Base-by-base conservation (phyloP, 2,797 vertebrate species). In the Distichodus sexfasciatus region DNA sequence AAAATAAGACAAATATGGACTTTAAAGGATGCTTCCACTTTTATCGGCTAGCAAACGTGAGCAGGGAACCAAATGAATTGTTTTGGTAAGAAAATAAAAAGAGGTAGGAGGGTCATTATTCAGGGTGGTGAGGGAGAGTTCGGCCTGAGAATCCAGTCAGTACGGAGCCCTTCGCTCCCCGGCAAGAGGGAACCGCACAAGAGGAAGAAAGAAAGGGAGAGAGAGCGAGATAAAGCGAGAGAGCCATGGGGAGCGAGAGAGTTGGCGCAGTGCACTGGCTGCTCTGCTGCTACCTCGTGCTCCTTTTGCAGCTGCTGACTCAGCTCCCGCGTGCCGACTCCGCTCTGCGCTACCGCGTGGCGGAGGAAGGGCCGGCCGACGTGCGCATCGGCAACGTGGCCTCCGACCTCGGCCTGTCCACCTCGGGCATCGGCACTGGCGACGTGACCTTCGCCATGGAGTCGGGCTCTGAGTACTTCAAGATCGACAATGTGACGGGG, bases 401-500 rank as follows among this genome's bases (percentile, higher is more conserved):
- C 65, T 84, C 90, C 1, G 96, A 98, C 85, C 85, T 99, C 81
- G 94, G 95, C 33, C 93, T 98, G 48, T 94, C 92, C 12, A 93
- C 93, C 7, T 94, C 94, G 0, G 94, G 95, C 35, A 94, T 94
- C 0, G 95, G 96, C 69, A 95, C 92, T 7, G 95, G 95, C 1
- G 96, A 97, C 59, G 95, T 97, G 82, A 97, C 95, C 79, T 99
- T 98, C 81, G 96, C 96, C 81, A 87, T 98, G 76, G 96, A 99
- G 86, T 97, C 96, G 2, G 96, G 96, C 68, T 94, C 94, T 1
- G 96, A 98, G 82, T 98, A 90, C 84, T 94, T 99, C 74, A 97
- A 95, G 87, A 97, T 99, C 73, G 95, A 98, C 91, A 98, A 98
- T 75, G 94, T 97, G 83, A 98, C 97, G 1, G 96, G 96, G 19